Conservation (phyloP, 2,797 vertebrate genomes). For the Diceros bicornis region DNA sequence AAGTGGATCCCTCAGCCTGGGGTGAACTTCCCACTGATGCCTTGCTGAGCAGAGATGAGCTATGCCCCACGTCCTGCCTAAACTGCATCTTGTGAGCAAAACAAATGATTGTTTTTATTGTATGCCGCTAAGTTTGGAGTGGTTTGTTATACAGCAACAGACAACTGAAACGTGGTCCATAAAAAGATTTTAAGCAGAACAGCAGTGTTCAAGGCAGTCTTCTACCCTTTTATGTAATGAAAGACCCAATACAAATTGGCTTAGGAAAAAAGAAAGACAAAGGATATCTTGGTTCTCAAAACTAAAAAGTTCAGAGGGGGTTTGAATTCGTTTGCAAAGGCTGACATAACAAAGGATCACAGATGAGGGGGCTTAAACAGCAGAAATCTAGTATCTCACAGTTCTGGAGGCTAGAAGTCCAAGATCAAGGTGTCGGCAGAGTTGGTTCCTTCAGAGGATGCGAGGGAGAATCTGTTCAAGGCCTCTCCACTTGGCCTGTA, state of each 20-base stretch:
- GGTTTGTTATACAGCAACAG: accelerated
- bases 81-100: not conserved
- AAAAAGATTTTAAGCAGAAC: not conserved
- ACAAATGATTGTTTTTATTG: too few relatives aligned
- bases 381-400: accelerated
- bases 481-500: not conserved
- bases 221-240: too few relatives aligned
- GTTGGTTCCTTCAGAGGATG: accelerated
- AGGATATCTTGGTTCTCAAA: accelerated
- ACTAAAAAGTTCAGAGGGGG: not conserved
- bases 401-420: not conserved
- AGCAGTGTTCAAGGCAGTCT: not conserved
- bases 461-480: not conserved
- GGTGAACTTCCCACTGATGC: accelerated
- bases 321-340: accelerated
- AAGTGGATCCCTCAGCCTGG: not conserved
- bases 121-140: accelerated
- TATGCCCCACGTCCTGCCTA: accelerated
- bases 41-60: not conserved
- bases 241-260: not conserved
- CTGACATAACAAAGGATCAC: accelerated
- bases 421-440: not conserved
- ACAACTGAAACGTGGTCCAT: not conserved
- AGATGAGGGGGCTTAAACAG: accelerated
- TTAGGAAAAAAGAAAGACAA: not conserved